phyloP scores from a whole-genome alignment of 2,888 invertebrate species.

The Abrostola triplasia region DNA sequence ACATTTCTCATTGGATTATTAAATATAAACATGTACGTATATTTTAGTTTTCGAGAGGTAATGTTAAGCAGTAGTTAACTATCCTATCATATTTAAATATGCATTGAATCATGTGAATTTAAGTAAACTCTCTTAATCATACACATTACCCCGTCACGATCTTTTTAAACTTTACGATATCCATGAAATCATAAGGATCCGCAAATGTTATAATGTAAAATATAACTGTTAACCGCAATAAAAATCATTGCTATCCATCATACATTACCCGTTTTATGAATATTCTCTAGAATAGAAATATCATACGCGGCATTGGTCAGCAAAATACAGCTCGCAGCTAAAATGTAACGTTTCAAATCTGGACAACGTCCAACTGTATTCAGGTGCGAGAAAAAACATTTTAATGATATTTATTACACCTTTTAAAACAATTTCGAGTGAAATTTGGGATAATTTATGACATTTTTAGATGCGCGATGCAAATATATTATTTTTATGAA shows the following conservation, averaged over 20 bases:
- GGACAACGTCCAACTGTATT: conserved; percentile 61
- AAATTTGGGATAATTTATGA: conserved; percentile 61
- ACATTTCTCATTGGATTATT: not conserved
- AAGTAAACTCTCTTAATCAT: conserved; percentile 11
- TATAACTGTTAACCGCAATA: conserved; percentile 39
- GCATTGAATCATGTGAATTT: conserved; percentile 3
- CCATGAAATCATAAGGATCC: conserved; percentile 25
- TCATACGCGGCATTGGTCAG: conserved; percentile 54
- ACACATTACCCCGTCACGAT: conserved; percentile 1
- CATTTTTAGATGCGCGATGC: conserved; percentile 41
- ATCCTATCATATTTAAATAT: conserved; percentile 10
- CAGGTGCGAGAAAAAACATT: conserved; percentile 69
- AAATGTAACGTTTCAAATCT: conserved; percentile 54
- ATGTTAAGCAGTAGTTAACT: conserved; percentile 5
- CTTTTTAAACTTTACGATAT: conserved; percentile 28
- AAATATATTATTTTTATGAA: conserved; percentile 49
- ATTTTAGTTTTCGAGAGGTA: not conserved
- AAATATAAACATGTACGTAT: not conserved
- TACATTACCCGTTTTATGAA: conserved; percentile 56
- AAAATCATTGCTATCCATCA: conserved; percentile 49
- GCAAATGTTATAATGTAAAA: conserved; percentile 37
- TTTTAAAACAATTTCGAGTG: conserved; percentile 61
- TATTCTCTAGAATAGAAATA: conserved; percentile 45
- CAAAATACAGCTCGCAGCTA: conserved; percentile 43
- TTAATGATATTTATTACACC: conserved; percentile 63